Evolutionary conservation across 2,113 vertebrate genomes (phyloP).

Genomic region (Enhydra lutris): DNA sequence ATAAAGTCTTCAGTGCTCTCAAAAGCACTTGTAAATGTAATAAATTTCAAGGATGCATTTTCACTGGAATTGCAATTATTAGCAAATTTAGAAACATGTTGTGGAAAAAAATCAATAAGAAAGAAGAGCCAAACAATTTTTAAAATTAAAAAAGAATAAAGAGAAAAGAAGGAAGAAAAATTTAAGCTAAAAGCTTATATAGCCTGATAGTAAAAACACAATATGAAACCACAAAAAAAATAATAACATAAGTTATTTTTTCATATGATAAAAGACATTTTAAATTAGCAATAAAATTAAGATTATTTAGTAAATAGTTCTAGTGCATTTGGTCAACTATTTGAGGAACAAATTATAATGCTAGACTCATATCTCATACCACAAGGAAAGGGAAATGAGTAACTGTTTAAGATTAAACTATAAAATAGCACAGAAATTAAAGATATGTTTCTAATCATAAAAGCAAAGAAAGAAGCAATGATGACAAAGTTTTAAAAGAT

Average conservation of each 20-base stretch:
- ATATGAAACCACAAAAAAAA: not conserved
- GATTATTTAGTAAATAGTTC: not conserved
- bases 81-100: not conserved
- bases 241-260: not conserved
- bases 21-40: not conserved
- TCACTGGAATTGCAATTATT: not conserved
- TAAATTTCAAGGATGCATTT: not conserved
- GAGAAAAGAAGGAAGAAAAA: not conserved
- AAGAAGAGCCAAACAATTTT: not conserved
- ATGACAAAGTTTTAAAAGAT: not conserved
- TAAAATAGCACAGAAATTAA: not conserved
- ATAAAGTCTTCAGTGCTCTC: not conserved
- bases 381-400: not conserved
- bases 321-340: not conserved
- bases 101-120: not conserved
- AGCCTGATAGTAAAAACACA: not conserved
- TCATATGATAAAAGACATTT: not conserved
- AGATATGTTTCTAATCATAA: not conserved
- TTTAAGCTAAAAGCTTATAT: not conserved
- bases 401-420: conserved; percentile 20
- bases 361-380: not conserved
- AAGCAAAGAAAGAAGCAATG: not conserved
- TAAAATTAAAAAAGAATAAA: not conserved
- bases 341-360: not conserved
- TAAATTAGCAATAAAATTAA: conserved; percentile 11